Base-by-base conservation (phyloP, 1,140 invertebrate genomes). In the Ylistrum balloti region DNA sequence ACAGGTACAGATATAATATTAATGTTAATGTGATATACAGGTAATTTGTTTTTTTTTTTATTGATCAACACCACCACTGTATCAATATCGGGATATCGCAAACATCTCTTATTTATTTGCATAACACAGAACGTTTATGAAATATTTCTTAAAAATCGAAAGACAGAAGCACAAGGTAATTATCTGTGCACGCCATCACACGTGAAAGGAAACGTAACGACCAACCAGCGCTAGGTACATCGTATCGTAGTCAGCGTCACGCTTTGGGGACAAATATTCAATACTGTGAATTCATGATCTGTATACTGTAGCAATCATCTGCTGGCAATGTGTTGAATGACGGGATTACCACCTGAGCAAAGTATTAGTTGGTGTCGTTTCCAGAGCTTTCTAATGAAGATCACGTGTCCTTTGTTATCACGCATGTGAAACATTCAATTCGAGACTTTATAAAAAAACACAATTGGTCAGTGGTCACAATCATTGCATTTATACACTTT, bases 81-180 rank as follows among this genome's bases (percentile, higher is more conserved):
- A n/a, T 5, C n/a, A n/a, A 28, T 74, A 74, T 28, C 22, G n/a
- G n/a, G 9, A 2, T 74, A 28, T n/a, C 56, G 28, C 56, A 74
- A 5, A 74, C 22, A 28, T n/a, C n/a, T n/a, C 56, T 74, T n/a
- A 74, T 17, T 74, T n/a, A 28, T n/a, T 74, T 28, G 9, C 15
- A 74, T 28, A n/a, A 74, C n/a, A 28, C 5, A 7, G 56, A 7
- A 5, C 28, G 56, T 28, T 74, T 74, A 74, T 74, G 5, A 5
- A 74, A n/a, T 74, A 28, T n/a, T 74, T 74, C 56, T 74, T 74
- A 45, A 45, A 45, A 45, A 28, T 74, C 56, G n/a, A 74, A 74
- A 74, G n/a, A 74, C 28, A n/a, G n/a, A 74, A 74, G 28, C n/a
- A 28, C 56, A 74, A 74, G 41, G 41, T 45, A 45, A 45, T 45